phyloP scores from a whole-genome alignment of 2,888 invertebrate genomes.

The Cosmia trapezina region DNA sequence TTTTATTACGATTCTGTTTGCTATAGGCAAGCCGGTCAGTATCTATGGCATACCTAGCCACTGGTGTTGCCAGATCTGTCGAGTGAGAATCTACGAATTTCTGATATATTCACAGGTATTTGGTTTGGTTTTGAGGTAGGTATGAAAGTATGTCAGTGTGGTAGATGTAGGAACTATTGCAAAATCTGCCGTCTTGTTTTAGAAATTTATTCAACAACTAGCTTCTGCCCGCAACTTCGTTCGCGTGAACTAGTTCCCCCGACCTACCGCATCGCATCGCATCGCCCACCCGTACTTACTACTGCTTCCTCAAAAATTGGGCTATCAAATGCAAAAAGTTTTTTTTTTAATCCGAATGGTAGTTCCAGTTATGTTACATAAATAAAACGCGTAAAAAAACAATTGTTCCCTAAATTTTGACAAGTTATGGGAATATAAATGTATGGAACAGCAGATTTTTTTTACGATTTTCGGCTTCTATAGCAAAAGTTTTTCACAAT shows the following conservation, averaged over 20 bases:
- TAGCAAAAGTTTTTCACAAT: neutral
- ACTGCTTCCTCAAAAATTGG: too few relatives aligned
- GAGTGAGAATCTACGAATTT: conserved; percentile 3
- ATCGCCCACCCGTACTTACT: too few relatives aligned
- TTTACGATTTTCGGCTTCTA: neutral
- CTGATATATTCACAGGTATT: neutral
- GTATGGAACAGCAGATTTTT: neutral
- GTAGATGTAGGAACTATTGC: neutral
- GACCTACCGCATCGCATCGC: too few relatives aligned
- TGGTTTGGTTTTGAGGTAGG: neutral
- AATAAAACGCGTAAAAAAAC: neutral
- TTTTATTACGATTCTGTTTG: conserved; percentile 72
- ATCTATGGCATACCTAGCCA: conserved; percentile 47
- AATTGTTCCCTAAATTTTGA: neutral
- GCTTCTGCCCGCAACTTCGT: too few relatives aligned
- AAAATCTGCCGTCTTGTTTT: neutral
- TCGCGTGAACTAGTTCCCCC: too few relatives aligned
- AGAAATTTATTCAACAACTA: neutral
- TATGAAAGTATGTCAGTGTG: neutral
- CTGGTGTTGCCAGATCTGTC: conserved; percentile 39
- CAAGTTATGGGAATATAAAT: neutral
- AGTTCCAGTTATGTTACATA: neutral
- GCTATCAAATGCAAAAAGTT: too few relatives aligned
- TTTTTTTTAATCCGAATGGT: neutral
- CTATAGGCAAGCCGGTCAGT: conserved; percentile 60